Base-by-base conservation (phyloP, 2,113 vertebrate species). In the Perca schrenkii region DNA sequence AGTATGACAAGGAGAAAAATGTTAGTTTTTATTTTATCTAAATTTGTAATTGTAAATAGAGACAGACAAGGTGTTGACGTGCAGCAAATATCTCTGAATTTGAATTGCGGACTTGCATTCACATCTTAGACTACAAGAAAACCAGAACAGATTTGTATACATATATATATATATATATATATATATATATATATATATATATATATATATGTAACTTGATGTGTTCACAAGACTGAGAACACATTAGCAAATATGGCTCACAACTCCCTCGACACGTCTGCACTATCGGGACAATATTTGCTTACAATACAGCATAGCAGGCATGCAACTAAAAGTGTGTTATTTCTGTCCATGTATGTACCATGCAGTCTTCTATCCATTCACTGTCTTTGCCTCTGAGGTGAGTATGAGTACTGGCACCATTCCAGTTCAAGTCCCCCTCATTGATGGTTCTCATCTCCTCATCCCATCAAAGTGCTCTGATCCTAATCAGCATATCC, bases 401-500 rank as follows among this genome's bases (percentile, higher is more conserved):
- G 36, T 61, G 64, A 76, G 62, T 69, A 15, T 17, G 74, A 57
- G 46, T n/a, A 36, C 28, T 79, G 66, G 70, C 63, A 40, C 8
- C 14, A 13, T 34, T 79, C 12, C 66, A 72, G 31, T 34, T 36
- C 12, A 19, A 64, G 34, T 75, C 31, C 34, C 83, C 83, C 22
- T 31, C 52, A 16, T 64, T 69, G 57, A 79, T 66, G 50, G 62
- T 57, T 71, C 25, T 78, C 25, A 43, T 66, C 75, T 82, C 43
- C 28, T 54, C 25, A n/a, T 84, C 47, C 63, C 17, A 52, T 63
- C 71, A 61, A 34, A 71, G 47, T 64, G 69, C 13, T 76, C 46
- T 75, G 52, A 62, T 82, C 85, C 85, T 60, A 79, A 76, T 81
- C 52, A 79, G 68, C 67, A 84, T 74, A 65, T 80, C 80, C 74